Base-by-base conservation (phyloP, 2,797 vertebrate genomes). In the Bradypodion ventrale region DNA sequence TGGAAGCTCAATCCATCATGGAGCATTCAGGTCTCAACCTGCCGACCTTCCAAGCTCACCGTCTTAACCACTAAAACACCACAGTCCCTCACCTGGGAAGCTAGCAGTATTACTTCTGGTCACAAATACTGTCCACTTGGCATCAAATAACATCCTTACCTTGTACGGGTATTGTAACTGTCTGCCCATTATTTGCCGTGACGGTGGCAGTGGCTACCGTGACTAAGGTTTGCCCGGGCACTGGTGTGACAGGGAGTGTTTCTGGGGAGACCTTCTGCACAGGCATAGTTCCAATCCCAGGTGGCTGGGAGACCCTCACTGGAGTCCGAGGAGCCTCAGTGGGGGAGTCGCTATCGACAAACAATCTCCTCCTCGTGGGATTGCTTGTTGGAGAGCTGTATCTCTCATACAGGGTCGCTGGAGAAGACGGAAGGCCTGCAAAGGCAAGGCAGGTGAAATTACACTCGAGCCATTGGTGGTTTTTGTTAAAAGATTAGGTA, bases 181-280 rank as follows among this genome's bases (percentile, higher is more conserved):
- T 98, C 85, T 98, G 98, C 56, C 97, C 98, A 0, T 98, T 98
- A 88, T 97, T 98, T 88, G 97, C 97, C 0, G 98, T 98, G 25
- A 98, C 97, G 0, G 97, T 98, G 68, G 98, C 97, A 0, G 98
- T 98, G 21, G 97, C 97, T 95, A 98, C 96, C 0, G 97, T 97
- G n/a, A 98, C 97, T 91, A 99, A 94, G 0, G 98, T 98, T 95
- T 98, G 98, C 10, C 98, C 97, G 0, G 98, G 97, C 35, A 98
- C 96, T 0, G 98, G 97, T 21, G 96, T 94, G 19, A 96, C 95
- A 0, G 95, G 90, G 83, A 96, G 89, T 0, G 95, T 70, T 15
- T 97, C 96, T 0, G 94, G 91, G 16, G 90, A 88, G 29, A 95
- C 46, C n/a, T 88, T 95, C 91, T 95, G 96, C 85, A 96, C 88